Evolutionary conservation across 2,113 vertebrate species (phyloP).

Genomic region (Cryptoleucopteryx plumbea): DNA sequence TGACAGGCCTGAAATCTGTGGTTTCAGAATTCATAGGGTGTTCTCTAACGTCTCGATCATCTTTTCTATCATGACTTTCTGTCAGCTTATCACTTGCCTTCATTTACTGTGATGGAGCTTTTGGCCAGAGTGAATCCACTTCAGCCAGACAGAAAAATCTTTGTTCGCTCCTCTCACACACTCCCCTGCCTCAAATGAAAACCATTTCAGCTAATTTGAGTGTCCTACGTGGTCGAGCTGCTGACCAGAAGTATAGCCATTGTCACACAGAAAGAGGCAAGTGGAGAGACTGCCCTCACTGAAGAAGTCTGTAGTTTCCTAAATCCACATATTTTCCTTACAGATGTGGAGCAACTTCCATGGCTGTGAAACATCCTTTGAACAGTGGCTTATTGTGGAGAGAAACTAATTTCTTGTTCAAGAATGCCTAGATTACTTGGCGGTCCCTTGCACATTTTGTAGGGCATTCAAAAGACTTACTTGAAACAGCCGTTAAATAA

Average conservation of each 20-base stretch:
- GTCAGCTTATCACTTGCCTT: not conserved
- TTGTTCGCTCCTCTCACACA: not conserved
- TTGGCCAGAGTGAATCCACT: not conserved
- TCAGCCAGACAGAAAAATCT: not conserved
- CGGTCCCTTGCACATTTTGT: not conserved
- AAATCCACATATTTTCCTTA: not conserved
- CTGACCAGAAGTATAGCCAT: not conserved
- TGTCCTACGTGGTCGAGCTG: not conserved
- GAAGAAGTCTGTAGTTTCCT: not conserved
- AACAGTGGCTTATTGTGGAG: not conserved
- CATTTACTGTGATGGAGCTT: not conserved
- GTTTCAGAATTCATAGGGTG: not conserved
- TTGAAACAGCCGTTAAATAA: not conserved
- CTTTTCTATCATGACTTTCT: not conserved
- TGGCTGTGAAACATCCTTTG: not conserved
- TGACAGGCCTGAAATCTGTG: not conserved
- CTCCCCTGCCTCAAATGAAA: not conserved
- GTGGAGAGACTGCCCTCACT: not conserved
- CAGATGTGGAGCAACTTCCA: not conserved
- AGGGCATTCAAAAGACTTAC: not conserved
- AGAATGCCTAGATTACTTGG: not conserved
- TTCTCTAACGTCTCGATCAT: not conserved
- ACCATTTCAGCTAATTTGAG: not conserved
- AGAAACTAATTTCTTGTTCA: not conserved
- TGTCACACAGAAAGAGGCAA: not conserved